phyloP scores from a whole-genome alignment of 2,113 vertebrate genomes.

The Rhineura floridana region DNA sequence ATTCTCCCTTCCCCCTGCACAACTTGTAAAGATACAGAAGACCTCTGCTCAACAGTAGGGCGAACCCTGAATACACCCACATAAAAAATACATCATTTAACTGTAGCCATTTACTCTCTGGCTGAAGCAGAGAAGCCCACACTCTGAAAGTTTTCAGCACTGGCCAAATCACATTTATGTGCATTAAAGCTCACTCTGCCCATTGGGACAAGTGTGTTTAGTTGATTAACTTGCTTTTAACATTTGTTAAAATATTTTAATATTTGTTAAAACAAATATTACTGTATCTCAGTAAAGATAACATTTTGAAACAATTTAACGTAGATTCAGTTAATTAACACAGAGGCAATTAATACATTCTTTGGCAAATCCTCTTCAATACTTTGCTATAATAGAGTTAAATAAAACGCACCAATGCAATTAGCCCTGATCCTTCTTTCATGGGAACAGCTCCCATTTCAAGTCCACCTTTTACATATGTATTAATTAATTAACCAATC shows the following conservation, averaged over 20 bases:
- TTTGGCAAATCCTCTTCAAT: neutral
- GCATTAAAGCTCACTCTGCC: neutral
- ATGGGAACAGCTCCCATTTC: neutral
- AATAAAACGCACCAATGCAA: neutral
- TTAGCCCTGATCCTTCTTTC: neutral
- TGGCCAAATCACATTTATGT: neutral
- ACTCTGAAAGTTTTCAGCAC: neutral
- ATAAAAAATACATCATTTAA: too few species aligned
- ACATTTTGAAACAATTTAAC: neutral
- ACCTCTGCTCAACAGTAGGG: too few species aligned
- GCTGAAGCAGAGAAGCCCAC: neutral
- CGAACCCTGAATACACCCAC: too few species aligned
- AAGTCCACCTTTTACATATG: neutral
- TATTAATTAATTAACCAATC: neutral
- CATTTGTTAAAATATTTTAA: neutral
- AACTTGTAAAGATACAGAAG: too few species aligned
- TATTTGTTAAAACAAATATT: too few species aligned
- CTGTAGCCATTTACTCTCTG: neutral
- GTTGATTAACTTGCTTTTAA: neutral
- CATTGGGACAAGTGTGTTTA: neutral
- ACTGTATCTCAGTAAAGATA: neutral
- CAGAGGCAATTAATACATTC: neutral
- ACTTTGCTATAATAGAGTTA: neutral
- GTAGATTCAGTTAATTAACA: neutral
- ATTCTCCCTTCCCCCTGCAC: too few species aligned